Conservation (phyloP, 2,888 invertebrate genomes). For the Protophormia terraenovae region DNA sequence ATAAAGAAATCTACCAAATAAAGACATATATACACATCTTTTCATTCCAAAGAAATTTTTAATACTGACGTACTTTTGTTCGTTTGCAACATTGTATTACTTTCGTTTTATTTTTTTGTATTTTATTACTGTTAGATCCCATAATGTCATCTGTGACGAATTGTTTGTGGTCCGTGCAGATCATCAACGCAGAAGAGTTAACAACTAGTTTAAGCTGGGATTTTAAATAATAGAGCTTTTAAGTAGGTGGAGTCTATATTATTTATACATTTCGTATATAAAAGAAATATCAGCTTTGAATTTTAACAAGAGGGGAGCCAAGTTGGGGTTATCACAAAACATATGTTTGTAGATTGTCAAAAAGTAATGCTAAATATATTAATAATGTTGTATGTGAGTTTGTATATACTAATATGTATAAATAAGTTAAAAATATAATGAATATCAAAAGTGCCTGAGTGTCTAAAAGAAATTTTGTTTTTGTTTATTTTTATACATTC, state of each 20-base stretch:
- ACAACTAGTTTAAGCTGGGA: slow-evolving; percentile 11
- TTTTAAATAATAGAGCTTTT: not conserved
- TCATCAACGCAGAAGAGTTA: slow-evolving; percentile 17
- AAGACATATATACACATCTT: slow-evolving; percentile 46
- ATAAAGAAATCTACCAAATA: not conserved
- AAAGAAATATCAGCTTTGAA: not conserved
- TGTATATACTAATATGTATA: not conserved
- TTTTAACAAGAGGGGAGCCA: not conserved
- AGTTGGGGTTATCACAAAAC: slow-evolving; percentile 25
- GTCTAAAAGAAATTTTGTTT: slow-evolving; percentile 6
- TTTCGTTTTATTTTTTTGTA: not conserved
- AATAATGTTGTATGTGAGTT: not conserved
- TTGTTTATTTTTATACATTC: not conserved
- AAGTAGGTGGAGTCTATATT: slow-evolving; percentile 5
- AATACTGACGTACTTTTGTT: slow-evolving; percentile 52
- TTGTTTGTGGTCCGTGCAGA: not conserved
- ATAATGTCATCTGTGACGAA: not conserved
- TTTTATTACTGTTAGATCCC: slow-evolving; percentile 14
- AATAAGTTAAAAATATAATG: not conserved
- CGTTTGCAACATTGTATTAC: slow-evolving; percentile 28
- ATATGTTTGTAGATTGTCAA: not conserved
- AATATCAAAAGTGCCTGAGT: slow-evolving; percentile 7
- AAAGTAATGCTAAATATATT: not conserved
- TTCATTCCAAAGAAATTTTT: slow-evolving; percentile 37
- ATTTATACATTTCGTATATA: not conserved